These are phyloP conservation scores for Stegostoma tigrinum DNA, from an alignment of 2,113 vertebrate species.

Conservation along the genomic window DNA sequence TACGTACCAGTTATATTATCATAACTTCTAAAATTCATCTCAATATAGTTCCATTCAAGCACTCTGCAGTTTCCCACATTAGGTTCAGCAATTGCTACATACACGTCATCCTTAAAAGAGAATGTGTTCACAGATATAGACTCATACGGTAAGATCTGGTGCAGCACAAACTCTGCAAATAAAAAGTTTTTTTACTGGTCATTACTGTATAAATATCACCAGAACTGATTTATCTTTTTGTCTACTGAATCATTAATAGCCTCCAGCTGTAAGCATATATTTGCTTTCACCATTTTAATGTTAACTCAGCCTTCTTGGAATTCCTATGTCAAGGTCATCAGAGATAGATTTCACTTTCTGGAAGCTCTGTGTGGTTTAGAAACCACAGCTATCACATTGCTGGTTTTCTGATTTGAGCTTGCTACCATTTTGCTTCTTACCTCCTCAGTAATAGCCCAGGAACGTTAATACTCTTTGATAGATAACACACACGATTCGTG, in stretches of 20 bases:
- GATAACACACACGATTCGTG: neutral
- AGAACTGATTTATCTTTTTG: neutral
- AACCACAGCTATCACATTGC: neutral
- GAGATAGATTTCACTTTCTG: neutral
- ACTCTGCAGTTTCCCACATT: slow-evolving; percentile 93
- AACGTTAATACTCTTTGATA: neutral
- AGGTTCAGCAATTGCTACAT: slow-evolving; percentile 88
- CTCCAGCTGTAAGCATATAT: neutral
- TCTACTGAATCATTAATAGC: neutral
- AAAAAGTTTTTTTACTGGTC: slow-evolving; percentile 38
- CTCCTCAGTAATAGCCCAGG: neutral
- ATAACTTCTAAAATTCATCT: slow-evolving; percentile 95
- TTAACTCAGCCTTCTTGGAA: neutral
- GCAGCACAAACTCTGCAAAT: slow-evolving; percentile 82
- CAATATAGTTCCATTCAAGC: slow-evolving; percentile 96
- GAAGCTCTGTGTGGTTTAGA: neutral
- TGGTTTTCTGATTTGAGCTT: neutral
- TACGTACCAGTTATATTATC: slow-evolving; percentile 93
- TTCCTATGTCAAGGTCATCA: neutral
- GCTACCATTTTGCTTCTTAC: neutral
- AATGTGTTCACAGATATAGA: slow-evolving; percentile 91
- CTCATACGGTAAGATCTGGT: slow-evolving; percentile 81
- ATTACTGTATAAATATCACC: neutral
- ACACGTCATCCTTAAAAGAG: slow-evolving; percentile 88
- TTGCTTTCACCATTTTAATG: neutral